phyloP scores from a whole-genome alignment of 2,888 invertebrate genomes.

The Pristionchus maxplancki region DNA sequence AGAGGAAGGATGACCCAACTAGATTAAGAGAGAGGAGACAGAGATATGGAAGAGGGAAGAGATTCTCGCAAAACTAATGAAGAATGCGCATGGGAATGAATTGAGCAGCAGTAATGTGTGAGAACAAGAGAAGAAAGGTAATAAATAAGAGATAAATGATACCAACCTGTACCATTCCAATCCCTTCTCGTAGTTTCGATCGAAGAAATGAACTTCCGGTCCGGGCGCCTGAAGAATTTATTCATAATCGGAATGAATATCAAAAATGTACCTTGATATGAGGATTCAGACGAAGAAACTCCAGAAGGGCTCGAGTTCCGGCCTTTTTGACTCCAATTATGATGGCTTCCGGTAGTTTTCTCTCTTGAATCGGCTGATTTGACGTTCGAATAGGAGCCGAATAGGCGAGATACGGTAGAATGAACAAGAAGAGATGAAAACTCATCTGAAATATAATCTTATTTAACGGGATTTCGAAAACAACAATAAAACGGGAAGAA shows the following conservation, averaged over 20 bases:
- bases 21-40: neutral
- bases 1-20: neutral
- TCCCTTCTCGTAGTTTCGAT: slow-evolving; percentile 92
- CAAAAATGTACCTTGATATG: slow-evolving; percentile 78
- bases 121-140: neutral
- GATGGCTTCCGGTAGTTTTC: slow-evolving; percentile 87
- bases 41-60: neutral
- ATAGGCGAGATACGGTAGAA: neutral
- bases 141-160: neutral
- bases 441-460: neutral
- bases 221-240: slow-evolving; percentile 85
- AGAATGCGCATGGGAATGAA: neutral
- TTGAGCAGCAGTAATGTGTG: neutral
- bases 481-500: neutral
- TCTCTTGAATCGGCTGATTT: slow-evolving; percentile 28
- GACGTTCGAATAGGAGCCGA: neutral
- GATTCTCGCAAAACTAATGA: neutral
- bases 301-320: slow-evolving; percentile 88
- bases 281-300: slow-evolving; percentile 93
- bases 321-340: slow-evolving; percentile 97
- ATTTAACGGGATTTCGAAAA: neutral
- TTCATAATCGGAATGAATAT: neutral
- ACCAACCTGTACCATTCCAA: slow-evolving; percentile 89
- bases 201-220: slow-evolving; percentile 97
- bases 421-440: neutral